A percentile compares a stretch with the other conserved stretches of the same genome.
Conservation (phyloP, 2,888 invertebrate species). For the Ctena decussata region DNA sequence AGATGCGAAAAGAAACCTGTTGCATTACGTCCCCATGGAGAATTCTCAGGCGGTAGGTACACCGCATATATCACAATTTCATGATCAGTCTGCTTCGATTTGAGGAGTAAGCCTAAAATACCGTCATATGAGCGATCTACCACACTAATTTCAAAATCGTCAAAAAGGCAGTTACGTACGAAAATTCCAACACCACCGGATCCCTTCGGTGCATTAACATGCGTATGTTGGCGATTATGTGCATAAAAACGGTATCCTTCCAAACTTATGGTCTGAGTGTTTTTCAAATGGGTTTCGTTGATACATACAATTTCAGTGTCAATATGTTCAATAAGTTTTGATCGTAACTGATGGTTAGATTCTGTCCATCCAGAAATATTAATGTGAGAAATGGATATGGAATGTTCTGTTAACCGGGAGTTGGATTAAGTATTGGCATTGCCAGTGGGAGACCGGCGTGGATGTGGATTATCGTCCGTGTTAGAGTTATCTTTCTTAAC, state of each 20-base stretch:
- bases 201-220: neutral
- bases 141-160: neutral
- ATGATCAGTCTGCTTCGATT: neutral
- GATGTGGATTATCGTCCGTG: too few relatives aligned
- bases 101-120: neutral
- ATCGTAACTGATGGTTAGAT: too few relatives aligned
- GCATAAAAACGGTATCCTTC: neutral
- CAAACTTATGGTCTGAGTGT: neutral
- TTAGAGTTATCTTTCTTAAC: too few relatives aligned
- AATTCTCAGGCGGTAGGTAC: conserved; percentile 27
- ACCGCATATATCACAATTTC: neutral
- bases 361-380: too few relatives aligned
- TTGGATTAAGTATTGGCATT: too few relatives aligned
- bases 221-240: neutral
- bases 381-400: too few relatives aligned
- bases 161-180: neutral
- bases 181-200: neutral
- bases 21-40: conserved; percentile 12
- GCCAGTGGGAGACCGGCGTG: too few relatives aligned
- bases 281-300: neutral
- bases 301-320: neutral
- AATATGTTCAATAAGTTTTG: too few relatives aligned
- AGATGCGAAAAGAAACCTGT: conserved; percentile 11
- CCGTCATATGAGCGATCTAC: conserved; percentile 16
- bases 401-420: too few relatives aligned